These are phyloP conservation scores for Acrobasis suavella DNA, from an alignment of 2,888 invertebrate species.

Conservation along the genomic window DNA sequence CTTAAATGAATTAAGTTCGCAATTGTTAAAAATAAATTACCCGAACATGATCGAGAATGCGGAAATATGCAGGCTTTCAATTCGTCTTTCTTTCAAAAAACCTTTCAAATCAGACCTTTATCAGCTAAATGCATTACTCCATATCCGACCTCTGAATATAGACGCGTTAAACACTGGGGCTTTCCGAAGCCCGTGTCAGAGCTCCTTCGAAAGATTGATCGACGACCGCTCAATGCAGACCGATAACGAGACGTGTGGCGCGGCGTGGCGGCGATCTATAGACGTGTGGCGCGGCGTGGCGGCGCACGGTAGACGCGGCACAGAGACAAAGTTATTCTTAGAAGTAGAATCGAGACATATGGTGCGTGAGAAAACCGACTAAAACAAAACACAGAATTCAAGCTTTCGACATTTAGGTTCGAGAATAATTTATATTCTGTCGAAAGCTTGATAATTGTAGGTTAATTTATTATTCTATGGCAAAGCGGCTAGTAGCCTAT, in stretches of 20 bases:
- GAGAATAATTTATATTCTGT: no score
- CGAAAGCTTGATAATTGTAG: no score
- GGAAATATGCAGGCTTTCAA: background rate
- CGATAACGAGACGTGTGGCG: conserved; percentile 5
- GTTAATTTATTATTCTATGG: no score
- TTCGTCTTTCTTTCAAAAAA: background rate
- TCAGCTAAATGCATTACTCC: background rate
- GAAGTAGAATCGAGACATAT: no score
- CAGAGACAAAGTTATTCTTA: background rate
- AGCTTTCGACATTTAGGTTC: no score
- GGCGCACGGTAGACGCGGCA: background rate
- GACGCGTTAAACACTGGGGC: conserved; percentile 11
- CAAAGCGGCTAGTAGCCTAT: no score
- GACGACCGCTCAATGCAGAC: conserved; percentile 14
- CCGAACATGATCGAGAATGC: no score
- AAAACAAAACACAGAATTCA: no score
- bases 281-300: background rate
- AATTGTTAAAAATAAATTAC: no score
- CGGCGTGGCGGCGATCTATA: background rate
- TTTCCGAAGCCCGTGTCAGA: conserved; percentile 12
- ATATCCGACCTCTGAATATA: conserved; percentile 2
- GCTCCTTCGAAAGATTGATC: conserved; percentile 15
- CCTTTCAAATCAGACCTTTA: conserved; percentile 2
- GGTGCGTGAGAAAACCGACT: no score
- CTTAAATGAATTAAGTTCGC: no score